A percentile compares a stretch with the other conserved stretches of the same genome.
phyloP scores from a whole-genome alignment of 2,113 vertebrate genomes.

The Lichenostomus cassidix region DNA sequence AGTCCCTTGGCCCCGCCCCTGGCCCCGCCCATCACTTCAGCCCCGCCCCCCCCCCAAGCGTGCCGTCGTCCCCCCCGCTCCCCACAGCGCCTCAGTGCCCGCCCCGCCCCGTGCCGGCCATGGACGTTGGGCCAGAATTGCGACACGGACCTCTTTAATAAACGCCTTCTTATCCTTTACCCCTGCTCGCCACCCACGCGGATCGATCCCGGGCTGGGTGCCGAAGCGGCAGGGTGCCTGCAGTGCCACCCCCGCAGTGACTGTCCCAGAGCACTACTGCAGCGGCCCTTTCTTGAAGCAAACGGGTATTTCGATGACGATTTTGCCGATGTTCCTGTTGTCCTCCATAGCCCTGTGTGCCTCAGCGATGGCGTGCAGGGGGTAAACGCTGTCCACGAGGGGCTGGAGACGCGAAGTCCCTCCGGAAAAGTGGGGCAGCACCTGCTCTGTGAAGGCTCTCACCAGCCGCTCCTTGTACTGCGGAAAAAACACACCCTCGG shows the following conservation, averaged over 20 bases:
- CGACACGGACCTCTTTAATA: not conserved
- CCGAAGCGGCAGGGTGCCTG: not conserved
- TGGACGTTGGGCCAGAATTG: fast-evolving
- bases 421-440: conserved; percentile 74
- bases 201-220: too few species aligned
- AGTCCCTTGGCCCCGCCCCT: too few species aligned
- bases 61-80: too few species aligned
- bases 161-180: fast-evolving
- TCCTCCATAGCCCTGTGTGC: conserved; percentile 81
- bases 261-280: too few species aligned
- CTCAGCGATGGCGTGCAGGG: conserved; percentile 68
- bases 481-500: not conserved
- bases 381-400: conserved; percentile 76
- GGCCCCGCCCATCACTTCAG: fast-evolving
- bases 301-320: conserved; percentile 72
- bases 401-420: conserved; percentile 64
- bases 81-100: not conserved
- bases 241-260: fast-evolving
- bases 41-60: too few species aligned
- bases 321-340: conserved; percentile 84
- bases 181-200: not conserved
- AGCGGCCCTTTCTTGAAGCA: not conserved
- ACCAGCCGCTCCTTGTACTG: conserved; percentile 85
- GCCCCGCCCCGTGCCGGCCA: too few species aligned
- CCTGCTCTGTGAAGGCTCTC: conserved; percentile 71